Evolutionary conservation across 2,888 invertebrate species (phyloP).

Genomic region (Timandra comae): DNA sequence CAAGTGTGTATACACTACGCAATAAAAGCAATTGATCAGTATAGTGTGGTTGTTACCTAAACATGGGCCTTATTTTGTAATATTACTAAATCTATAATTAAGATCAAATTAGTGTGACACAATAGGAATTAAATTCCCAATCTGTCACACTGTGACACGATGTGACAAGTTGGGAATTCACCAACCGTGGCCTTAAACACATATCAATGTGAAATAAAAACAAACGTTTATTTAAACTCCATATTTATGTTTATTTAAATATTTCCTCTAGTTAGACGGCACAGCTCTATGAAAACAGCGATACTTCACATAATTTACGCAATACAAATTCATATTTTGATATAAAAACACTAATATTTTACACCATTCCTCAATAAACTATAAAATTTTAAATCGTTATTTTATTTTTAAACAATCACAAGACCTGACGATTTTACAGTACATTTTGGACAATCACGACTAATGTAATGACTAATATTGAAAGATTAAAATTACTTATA

Average conservation of each 20-base stretch:
- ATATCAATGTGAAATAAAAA: slow-evolving; percentile 34
- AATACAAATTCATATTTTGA: slow-evolving; percentile 24
- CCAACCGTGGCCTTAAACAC: slow-evolving; percentile 22
- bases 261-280: slow-evolving; percentile 40
- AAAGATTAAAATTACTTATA: no score
- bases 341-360: slow-evolving; percentile 38
- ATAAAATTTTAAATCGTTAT: slow-evolving; percentile 31
- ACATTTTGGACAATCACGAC: no score
- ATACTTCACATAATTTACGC: slow-evolving; percentile 33
- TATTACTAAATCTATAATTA: no score
- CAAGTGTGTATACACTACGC: no score
- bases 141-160: no score
- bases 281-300: slow-evolving; percentile 27
- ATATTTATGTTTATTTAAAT: slow-evolving; percentile 35
- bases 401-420: slow-evolving; percentile 24
- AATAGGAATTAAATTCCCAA: no score
- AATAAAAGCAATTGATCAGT: no score
- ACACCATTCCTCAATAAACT: slow-evolving; percentile 62
- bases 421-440: slow-evolving; percentile 3
- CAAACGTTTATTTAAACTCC: slow-evolving; percentile 28
- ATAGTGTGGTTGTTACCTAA: no score
- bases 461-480: no score
- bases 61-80: no score
- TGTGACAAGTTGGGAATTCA: no score
- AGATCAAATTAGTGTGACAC: no score